Evolutionary conservation across 2,113 vertebrate genomes (phyloP).

Genomic region (Phoxinus phoxinus): DNA sequence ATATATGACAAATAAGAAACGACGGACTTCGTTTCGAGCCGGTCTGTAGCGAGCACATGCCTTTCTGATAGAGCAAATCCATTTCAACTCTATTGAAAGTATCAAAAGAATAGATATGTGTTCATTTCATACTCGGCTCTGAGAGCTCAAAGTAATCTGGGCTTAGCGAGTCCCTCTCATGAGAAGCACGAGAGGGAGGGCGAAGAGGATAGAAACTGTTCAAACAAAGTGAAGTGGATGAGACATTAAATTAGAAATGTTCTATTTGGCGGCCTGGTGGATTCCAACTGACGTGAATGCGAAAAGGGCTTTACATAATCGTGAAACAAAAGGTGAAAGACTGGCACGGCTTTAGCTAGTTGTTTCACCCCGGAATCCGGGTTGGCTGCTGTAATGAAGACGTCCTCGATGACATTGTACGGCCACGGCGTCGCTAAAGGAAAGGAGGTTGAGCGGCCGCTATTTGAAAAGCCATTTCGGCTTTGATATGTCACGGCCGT

Average conservation of each 20-base stretch:
- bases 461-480: slow-evolving; percentile 33
- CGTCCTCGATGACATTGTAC: slow-evolving; percentile 39
- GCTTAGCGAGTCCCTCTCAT: slow-evolving; percentile 34
- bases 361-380: neutral
- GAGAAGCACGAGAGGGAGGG: neutral
- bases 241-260: slow-evolving; percentile 45
- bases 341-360: neutral
- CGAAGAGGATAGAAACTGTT: slow-evolving; percentile 11
- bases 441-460: slow-evolving; percentile 20
- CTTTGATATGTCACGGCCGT: slow-evolving; percentile 43
- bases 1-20: slow-evolving; percentile 37
- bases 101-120: slow-evolving; percentile 53
- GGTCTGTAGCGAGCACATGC: neutral
- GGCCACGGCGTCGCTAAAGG: neutral
- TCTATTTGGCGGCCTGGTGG: slow-evolving; percentile 31
- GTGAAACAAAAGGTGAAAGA: slow-evolving; percentile 42
- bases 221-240: slow-evolving; percentile 36
- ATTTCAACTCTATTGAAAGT: slow-evolving; percentile 40
- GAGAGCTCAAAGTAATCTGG: slow-evolving; percentile 46
- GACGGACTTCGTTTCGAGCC: slow-evolving; percentile 11
- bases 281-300: slow-evolving; percentile 5
- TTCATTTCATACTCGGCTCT: slow-evolving; percentile 46
- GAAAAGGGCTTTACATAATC: slow-evolving; percentile 21
- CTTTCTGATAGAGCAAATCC: slow-evolving; percentile 44
- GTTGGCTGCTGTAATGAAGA: slow-evolving; percentile 33